A percentile compares a stretch with the other conserved stretches of the same genome.
phyloP scores from a whole-genome alignment of 37 sponge, comb jelly and placozoan species.

The Beroe ovata region DNA sequence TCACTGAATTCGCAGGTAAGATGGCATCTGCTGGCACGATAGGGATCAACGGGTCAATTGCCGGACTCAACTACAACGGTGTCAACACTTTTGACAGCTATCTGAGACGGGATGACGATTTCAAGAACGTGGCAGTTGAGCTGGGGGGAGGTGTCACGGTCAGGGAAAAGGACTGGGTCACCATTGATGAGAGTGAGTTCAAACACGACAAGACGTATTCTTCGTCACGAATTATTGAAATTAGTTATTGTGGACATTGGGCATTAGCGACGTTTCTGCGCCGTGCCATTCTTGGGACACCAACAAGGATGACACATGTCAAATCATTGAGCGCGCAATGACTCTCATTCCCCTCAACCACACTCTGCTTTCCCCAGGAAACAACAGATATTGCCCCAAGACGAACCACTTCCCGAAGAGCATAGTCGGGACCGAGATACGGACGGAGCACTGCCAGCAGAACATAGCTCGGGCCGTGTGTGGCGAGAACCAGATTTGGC shows the following conservation, averaged over 20 bases:
- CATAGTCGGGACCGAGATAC: constrained; percentile 31
- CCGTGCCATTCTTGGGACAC: too few species aligned
- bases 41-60: constrained; percentile 52
- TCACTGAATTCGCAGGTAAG: background rate
- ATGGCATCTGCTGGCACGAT: background rate
- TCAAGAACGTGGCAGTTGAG: constrained; percentile 47
- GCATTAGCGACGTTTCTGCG: too few species aligned
- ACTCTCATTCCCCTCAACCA: too few species aligned
- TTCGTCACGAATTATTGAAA: too few species aligned
- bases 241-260: too few species aligned
- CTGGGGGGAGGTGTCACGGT: constrained; percentile 43
- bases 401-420: constrained; percentile 65
- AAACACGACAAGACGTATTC: background rate
- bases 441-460: constrained; percentile 34
- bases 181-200: constrained; percentile 62
- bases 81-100: background rate
- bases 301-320: too few species aligned
- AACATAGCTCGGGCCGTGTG: constrained; percentile 60
- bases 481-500: constrained; percentile 57
- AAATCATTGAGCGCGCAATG: background rate
- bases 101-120: constrained; percentile 29
- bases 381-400: constrained; percentile 24
- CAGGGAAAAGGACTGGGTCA: constrained; percentile 53
- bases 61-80: constrained; percentile 60
- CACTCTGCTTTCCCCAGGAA: constrained; percentile 3